phyloP scores from a whole-genome alignment of 2,113 vertebrate genomes.

The Brachypteracias leptosomus region DNA sequence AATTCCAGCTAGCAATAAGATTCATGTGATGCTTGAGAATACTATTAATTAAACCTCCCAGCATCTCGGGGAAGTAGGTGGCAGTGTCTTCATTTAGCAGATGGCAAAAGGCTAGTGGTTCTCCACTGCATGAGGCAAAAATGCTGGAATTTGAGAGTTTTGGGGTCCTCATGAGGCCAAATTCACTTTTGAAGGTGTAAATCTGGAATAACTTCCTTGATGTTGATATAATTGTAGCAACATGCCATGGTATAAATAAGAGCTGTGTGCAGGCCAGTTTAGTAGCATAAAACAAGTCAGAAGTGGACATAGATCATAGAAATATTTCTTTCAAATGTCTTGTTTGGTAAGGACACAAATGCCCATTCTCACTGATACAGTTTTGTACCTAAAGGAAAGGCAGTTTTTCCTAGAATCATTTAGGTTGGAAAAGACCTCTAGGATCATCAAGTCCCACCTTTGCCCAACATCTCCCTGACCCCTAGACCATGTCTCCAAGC shows the following conservation, averaged over 20 bases:
- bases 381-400: not conserved
- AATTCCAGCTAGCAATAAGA: not conserved
- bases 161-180: not conserved
- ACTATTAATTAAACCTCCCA: not conserved
- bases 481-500: no score
- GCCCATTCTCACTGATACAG: not conserved
- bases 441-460: no score
- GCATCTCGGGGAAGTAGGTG: not conserved
- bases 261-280: not conserved
- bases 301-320: not conserved
- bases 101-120: not conserved
- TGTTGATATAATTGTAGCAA: not conserved
- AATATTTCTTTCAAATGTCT: not conserved
- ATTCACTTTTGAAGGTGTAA: not conserved
- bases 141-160: no score
- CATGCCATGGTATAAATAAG: not conserved
- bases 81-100: not conserved
- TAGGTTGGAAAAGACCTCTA: no score
- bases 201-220: not conserved
- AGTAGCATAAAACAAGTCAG: not conserved
- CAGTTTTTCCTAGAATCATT: no score
- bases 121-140: no score
- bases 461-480: no score
- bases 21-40: not conserved
- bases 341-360: not conserved